phyloP scores from a whole-genome alignment of 2,888 invertebrate species.

The Drosophila prostipennis region DNA sequence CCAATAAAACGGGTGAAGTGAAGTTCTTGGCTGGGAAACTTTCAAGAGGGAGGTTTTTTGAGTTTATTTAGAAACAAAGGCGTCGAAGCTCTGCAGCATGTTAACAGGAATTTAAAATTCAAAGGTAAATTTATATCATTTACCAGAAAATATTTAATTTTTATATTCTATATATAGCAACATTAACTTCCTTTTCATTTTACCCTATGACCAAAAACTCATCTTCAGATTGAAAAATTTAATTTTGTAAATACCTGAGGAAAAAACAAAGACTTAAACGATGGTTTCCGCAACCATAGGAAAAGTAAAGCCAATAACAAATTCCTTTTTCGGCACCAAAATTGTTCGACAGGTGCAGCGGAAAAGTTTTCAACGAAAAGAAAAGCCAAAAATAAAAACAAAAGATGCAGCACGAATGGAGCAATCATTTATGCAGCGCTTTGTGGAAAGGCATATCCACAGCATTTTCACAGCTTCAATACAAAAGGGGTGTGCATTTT shows the following conservation, averaged over 20 bases:
- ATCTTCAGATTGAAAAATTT: constrained; percentile 32
- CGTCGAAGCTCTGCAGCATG: background rate
- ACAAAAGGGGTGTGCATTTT: constrained; percentile 14
- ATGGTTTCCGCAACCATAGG: constrained; percentile 22
- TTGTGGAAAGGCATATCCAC: constrained; percentile 34
- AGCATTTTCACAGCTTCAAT: constrained; percentile 23
- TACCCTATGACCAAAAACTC: background rate
- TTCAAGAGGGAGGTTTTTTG: background rate
- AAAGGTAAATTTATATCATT: no score
- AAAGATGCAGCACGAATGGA: constrained; percentile 6
- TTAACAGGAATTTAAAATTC: background rate
- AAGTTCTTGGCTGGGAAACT: background rate
- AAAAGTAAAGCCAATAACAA: constrained; percentile 51
- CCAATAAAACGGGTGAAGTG: constrained; percentile 1
- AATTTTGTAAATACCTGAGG: constrained; percentile 52
- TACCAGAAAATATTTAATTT: no score
- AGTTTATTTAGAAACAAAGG: background rate
- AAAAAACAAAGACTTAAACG: constrained; percentile 18
- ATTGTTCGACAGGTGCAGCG: constrained; percentile 39
- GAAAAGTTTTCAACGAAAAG: constrained; percentile 50
- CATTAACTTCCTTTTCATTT: background rate
- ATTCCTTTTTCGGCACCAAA: constrained; percentile 49
- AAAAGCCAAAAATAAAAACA: background rate
- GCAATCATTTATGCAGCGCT: constrained; percentile 60
- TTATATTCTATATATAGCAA: no score